These are phyloP conservation scores for Cryptotis parvus DNA, from an alignment of 2,113 vertebrate species.

Conservation along the genomic window DNA sequence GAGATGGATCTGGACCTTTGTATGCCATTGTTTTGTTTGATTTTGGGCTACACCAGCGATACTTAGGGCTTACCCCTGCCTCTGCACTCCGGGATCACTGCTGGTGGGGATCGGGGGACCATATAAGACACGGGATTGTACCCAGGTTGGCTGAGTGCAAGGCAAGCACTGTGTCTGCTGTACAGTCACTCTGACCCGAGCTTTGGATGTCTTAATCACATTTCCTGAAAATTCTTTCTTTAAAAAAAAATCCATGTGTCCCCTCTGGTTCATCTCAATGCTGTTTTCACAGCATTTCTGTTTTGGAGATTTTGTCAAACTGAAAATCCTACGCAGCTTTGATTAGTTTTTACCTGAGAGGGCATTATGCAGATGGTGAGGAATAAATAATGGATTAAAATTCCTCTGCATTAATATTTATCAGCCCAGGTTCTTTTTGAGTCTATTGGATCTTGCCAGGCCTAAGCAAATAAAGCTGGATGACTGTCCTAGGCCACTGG, in stretches of 20 bases:
- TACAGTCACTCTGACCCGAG: background rate
- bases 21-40: too few species aligned
- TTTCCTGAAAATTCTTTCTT: background rate
- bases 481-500: background rate
- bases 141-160: too few species aligned
- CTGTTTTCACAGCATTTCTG: background rate
- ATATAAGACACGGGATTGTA: too few species aligned
- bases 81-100: too few species aligned
- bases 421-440: slow-evolving; percentile 10
- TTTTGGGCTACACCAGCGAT: too few species aligned
- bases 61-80: too few species aligned
- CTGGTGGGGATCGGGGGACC: too few species aligned
- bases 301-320: slow-evolving; percentile 44
- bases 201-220: background rate
- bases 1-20: background rate
- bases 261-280: background rate
- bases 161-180: too few species aligned
- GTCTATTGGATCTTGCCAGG: slow-evolving; percentile 10
- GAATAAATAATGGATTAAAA: slow-evolving; percentile 64
- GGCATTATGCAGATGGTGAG: slow-evolving; percentile 52
- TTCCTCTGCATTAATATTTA: slow-evolving; percentile 64
- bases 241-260: background rate
- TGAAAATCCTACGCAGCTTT: background rate
- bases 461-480: background rate
- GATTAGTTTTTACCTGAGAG: slow-evolving; percentile 53